These are phyloP conservation scores for Spermophilus dauricus DNA, from an alignment of 2,113 vertebrate genomes.

Conservation along the genomic window DNA sequence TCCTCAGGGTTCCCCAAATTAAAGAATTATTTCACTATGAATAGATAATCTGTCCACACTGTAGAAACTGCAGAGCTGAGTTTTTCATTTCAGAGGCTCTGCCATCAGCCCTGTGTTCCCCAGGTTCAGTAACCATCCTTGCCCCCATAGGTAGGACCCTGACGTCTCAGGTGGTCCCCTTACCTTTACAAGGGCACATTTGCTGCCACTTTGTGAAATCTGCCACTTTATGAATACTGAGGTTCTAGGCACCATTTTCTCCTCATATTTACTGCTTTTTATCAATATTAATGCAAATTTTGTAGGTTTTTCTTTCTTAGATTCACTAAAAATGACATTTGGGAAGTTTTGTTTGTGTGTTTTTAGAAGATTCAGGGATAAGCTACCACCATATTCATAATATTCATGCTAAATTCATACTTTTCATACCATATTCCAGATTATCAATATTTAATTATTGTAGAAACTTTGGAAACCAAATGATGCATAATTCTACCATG, in stretches of 20 bases:
- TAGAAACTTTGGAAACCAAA: slow-evolving; percentile 24
- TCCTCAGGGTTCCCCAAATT: neutral
- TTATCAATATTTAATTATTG: neutral
- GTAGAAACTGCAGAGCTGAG: neutral
- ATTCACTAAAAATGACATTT: neutral
- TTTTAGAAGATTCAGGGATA: neutral
- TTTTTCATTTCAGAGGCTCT: neutral
- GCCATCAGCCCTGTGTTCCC: neutral
- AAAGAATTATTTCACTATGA: neutral
- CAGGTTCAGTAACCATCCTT: neutral
- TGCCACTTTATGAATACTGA: neutral
- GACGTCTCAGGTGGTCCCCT: neutral
- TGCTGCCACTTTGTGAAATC: neutral
- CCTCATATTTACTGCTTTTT: neutral
- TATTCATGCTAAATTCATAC: no score
- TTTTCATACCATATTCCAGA: neutral
- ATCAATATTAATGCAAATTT: neutral
- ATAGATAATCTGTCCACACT: neutral
- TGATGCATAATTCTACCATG: neutral
- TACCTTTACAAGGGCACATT: neutral
- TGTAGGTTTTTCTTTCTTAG: neutral
- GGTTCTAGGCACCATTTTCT: neutral
- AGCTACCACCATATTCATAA: neutral
- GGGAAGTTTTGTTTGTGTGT: neutral
- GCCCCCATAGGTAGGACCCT: neutral